phyloP scores from a whole-genome alignment of 2,888 invertebrate species.

The Aphelenchoides bicaudatus region DNA sequence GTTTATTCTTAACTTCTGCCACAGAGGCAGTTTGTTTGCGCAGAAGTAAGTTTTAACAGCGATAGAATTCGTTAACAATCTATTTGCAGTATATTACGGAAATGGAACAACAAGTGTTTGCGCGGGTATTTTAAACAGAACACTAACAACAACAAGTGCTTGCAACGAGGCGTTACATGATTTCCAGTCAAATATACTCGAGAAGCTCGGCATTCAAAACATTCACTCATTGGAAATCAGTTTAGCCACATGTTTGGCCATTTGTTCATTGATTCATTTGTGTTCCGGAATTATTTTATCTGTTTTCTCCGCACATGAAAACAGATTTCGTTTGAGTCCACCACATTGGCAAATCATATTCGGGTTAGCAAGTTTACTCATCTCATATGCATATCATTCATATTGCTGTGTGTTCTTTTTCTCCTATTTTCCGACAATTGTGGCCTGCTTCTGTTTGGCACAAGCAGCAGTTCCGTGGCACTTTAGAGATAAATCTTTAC shows the following conservation, averaged over 20 bases:
- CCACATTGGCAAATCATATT: conserved; percentile 28
- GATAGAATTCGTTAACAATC: not conserved
- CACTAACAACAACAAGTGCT: conserved; percentile 21
- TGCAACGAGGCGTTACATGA: conserved; percentile 22
- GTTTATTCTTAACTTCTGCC: conserved; percentile 23
- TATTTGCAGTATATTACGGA: conserved; percentile 22
- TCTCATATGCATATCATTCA: conserved; percentile 24
- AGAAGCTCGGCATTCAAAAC: conserved; percentile 5
- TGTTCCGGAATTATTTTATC: conserved; percentile 27
- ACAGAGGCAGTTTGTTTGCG: conserved; percentile 32
- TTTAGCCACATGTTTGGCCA: conserved; percentile 26
- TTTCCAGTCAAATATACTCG: conserved; percentile 19
- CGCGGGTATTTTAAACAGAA: conserved; percentile 35
- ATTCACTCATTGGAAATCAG: conserved; percentile 17
- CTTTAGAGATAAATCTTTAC: conserved; percentile 23
- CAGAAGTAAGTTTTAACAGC: conserved; percentile 20
- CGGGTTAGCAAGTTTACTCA: conserved; percentile 22
- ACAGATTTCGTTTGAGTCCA: conserved; percentile 25
- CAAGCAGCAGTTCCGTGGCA: conserved; percentile 29
- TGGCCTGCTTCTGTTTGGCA: conserved; percentile 31
- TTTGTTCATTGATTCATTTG: conserved; percentile 28
- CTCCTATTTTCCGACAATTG: conserved; percentile 28
- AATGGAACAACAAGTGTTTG: conserved; percentile 28
- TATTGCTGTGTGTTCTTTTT: conserved; percentile 36
- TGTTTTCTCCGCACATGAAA: conserved; percentile 28